Conservation (phyloP, 2,888 invertebrate genomes). For the Melikaiella ostensackeni region DNA sequence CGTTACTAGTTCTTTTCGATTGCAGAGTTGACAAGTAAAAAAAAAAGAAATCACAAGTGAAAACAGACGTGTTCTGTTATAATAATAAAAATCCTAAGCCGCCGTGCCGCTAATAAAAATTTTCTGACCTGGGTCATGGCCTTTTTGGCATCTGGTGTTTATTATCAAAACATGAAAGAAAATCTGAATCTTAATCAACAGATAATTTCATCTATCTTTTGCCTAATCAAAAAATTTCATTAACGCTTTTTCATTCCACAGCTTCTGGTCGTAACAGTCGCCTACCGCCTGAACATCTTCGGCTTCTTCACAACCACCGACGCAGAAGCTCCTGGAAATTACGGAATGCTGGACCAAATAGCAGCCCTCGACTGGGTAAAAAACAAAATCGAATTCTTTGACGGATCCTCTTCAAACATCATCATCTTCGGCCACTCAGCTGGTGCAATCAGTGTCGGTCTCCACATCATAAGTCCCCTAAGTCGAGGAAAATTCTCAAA, state of each 20-base stretch:
- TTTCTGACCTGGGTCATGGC: no score
- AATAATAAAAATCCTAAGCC: no score
- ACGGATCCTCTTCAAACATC: conserved; percentile 86
- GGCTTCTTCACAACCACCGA: conserved; percentile 91
- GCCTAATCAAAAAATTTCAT: neutral
- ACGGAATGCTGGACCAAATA: conserved; percentile 89
- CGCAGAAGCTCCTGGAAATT: conserved; percentile 88
- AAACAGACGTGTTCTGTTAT: no score
- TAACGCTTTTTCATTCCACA: conserved; percentile 64
- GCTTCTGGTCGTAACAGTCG: conserved; percentile 88
- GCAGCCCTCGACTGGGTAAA: conserved; percentile 89
- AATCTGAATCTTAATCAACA: no score
- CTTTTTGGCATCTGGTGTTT: no score
- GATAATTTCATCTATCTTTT: no score
- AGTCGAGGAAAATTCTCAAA: conserved; percentile 83
- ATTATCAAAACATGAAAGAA: no score
- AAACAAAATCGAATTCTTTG: conserved; percentile 85
- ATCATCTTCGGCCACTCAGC: conserved; percentile 89
- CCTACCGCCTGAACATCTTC: conserved; percentile 88
- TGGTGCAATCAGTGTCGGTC: conserved; percentile 87
- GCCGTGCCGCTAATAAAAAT: no score
- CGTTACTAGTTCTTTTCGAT: no score
- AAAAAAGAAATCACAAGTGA: no score
- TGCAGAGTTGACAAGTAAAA: no score
- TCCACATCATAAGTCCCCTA: conserved; percentile 82